Conservation (phyloP, 2,888 invertebrate genomes). For the Entomobrya multifasciata region DNA sequence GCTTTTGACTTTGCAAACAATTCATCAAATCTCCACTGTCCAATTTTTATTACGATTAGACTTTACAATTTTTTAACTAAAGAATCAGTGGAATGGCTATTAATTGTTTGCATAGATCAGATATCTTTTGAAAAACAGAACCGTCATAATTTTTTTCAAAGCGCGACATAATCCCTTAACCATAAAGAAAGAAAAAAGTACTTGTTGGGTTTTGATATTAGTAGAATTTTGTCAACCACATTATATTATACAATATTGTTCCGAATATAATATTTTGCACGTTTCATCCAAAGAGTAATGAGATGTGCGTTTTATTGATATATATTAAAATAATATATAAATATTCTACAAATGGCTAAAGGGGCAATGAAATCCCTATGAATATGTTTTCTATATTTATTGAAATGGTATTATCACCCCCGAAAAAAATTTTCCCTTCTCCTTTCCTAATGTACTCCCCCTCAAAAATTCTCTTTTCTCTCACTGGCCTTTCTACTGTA, state of each 20-base stretch:
- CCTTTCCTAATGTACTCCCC: constrained; percentile 70
- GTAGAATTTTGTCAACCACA: constrained; percentile 54
- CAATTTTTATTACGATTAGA: neutral
- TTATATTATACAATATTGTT: constrained; percentile 50
- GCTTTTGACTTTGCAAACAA: constrained; percentile 46
- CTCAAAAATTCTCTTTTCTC: constrained; percentile 70
- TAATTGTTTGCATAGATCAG: constrained; percentile 27
- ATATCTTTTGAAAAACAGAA: neutral
- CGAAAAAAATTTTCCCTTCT: constrained; percentile 46
- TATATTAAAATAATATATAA: no score
- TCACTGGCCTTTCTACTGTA: constrained; percentile 71
- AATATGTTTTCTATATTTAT: constrained; percentile 71
- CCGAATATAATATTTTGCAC: constrained; percentile 67
- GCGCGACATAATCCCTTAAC: constrained; percentile 64
- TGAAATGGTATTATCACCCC: constrained; percentile 67
- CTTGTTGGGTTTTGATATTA: constrained; percentile 47
- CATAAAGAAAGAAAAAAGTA: constrained; percentile 36
- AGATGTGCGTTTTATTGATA: constrained; percentile 70
- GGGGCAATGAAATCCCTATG: constrained; percentile 75
- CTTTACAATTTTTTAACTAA: neutral
- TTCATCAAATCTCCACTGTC: constrained; percentile 7
- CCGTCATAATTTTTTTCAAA: constrained; percentile 33
- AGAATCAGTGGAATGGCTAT: constrained; percentile 26
- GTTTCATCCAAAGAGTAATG: constrained; percentile 68
- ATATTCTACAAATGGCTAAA: constrained; percentile 71